phyloP scores from a whole-genome alignment of 2,113 vertebrate species.

The human (Homo sapiens) region DNA sequence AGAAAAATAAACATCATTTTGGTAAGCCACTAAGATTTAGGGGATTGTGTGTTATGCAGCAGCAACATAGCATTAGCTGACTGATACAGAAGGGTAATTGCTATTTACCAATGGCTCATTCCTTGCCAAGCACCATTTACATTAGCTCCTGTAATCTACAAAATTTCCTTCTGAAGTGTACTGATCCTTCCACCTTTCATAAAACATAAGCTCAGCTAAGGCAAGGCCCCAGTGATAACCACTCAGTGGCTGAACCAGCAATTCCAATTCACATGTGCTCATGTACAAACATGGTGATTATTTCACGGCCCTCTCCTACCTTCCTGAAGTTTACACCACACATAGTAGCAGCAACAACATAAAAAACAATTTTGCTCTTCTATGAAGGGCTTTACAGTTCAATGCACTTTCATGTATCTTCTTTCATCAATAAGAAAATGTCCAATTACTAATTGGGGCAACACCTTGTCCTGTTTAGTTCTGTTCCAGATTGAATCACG shows the following conservation, averaged over 20 bases:
- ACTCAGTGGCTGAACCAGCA: not conserved
- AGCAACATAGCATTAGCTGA: not conserved
- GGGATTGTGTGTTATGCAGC: not conserved
- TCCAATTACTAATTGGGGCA: conserved; percentile 4
- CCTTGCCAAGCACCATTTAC: conserved; percentile 27
- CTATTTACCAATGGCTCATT: conserved; percentile 3
- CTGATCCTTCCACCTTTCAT: not conserved
- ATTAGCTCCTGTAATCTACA: not conserved
- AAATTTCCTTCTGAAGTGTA: conserved; percentile 36
- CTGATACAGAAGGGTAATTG: not conserved
- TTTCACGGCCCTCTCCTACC: not conserved
- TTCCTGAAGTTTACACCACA: not conserved
- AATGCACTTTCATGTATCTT: not conserved
- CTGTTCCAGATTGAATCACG: conserved; percentile 39
- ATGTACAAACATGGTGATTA: conserved; percentile 3
- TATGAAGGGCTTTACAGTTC: conserved; percentile 14
- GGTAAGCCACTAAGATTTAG: not conserved
- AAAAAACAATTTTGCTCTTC: conserved; percentile 2
- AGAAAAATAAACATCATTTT: not conserved
- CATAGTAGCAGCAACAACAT: not conserved
- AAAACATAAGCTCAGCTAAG: conserved; percentile 6
- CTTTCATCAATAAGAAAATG: conserved; percentile 41
- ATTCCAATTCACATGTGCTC: conserved; percentile 32
- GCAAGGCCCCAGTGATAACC: not conserved
- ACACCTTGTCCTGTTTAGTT: conserved; percentile 24